These are phyloP conservation scores for Gallinago nigripennis DNA, from an alignment of 2,797 vertebrate species.

Conservation along the genomic window DNA sequence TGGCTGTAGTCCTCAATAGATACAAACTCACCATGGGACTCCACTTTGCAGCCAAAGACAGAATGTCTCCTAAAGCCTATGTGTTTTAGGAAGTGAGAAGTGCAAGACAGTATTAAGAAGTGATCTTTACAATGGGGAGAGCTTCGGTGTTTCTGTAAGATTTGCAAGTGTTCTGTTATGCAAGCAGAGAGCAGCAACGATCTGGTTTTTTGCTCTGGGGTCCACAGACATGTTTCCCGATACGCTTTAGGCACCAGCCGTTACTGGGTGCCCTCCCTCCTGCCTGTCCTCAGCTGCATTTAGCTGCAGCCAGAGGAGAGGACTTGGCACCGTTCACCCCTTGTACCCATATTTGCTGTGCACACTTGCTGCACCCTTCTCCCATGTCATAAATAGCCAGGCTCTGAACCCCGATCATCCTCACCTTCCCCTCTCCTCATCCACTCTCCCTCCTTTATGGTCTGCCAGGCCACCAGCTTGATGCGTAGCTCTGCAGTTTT, in stretches of 20 bases:
- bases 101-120: neutral
- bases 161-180: neutral
- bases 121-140: neutral
- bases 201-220: neutral
- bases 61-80: neutral
- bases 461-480: neutral
- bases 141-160: neutral
- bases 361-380: neutral
- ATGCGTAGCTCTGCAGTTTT: neutral
- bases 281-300: neutral
- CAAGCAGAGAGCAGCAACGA: neutral
- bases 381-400: neutral
- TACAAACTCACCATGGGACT: fast-evolving
- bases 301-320: neutral
- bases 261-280: neutral
- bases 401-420: neutral
- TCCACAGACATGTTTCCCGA: neutral
- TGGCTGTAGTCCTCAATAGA: neutral
- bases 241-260: neutral
- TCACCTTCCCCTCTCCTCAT: neutral
- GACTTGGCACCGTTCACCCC: neutral
- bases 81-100: neutral
- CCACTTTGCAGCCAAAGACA: neutral
- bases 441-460: neutral
- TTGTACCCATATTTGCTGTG: neutral